Percentiles rank a stretch among this genome's conserved stretches.
Conservation (phyloP, 2,888 invertebrate genomes). For the Escarpia spicata region DNA sequence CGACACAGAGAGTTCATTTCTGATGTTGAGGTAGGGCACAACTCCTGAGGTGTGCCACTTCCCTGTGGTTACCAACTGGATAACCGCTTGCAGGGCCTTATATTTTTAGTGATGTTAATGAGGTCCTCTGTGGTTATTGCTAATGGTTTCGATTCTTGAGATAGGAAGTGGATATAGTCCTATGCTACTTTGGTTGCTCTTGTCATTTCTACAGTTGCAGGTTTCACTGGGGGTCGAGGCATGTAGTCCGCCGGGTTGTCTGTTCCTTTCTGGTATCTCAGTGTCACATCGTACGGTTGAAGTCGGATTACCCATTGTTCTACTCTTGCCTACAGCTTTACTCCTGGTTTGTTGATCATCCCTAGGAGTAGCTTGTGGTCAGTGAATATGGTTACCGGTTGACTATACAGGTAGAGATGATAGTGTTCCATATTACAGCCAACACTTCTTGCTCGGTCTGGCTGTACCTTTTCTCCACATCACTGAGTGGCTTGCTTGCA, state of each 20-base stretch:
- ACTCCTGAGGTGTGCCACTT: not conserved
- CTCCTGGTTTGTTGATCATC: conserved; percentile 22
- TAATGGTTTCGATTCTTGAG: not conserved
- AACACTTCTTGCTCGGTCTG: conserved; percentile 44
- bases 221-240: no score
- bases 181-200: not conserved
- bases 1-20: conserved; percentile 18
- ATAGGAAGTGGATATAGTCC: not conserved
- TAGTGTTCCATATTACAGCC: conserved; percentile 38
- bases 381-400: conserved; percentile 42
- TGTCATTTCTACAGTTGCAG: not conserved
- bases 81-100: not conserved
- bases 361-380: conserved; percentile 44
- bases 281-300: not conserved
- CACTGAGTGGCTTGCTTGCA: conserved; percentile 39
- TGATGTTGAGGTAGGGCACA: not conserved
- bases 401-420: conserved; percentile 43
- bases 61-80: not conserved
- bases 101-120: not conserved
- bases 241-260: not conserved
- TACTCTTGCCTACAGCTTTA: not conserved
- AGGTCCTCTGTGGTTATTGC: not conserved
- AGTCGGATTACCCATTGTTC: not conserved
- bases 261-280: not conserved
- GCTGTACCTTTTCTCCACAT: conserved; percentile 42